A percentile compares a stretch with the other conserved stretches of the same genome.
Evolutionary conservation across 2,888 invertebrate genomes (phyloP).

Genomic region (Axea sp.): DNA sequence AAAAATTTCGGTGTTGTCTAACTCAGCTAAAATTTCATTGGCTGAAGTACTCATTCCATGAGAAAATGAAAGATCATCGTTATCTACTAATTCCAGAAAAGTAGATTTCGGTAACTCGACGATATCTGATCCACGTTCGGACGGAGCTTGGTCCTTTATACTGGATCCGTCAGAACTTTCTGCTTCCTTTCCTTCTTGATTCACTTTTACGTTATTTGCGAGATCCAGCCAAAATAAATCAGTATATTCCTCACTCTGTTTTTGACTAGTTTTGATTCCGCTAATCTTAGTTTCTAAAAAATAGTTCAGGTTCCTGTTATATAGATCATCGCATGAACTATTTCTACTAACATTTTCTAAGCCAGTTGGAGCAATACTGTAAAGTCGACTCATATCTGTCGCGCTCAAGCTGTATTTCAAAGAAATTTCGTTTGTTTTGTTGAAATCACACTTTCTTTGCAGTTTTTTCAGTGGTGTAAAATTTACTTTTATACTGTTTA

Average conservation of each 20-base stretch:
- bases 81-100: conserved; percentile 67
- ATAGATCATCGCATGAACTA: conserved; percentile 2
- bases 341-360: conserved; percentile 25
- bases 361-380: conserved; percentile 72
- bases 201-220: conserved; percentile 4
- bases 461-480: conserved; percentile 64
- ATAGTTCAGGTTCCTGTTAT: too few relatives aligned
- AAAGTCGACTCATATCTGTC: conserved; percentile 70
- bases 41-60: conserved; percentile 71
- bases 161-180: conserved; percentile 1
- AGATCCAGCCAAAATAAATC: conserved; percentile 38
- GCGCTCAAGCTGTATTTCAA: conserved; percentile 72
- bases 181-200: not conserved
- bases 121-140: conserved; percentile 68
- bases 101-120: conserved; percentile 68
- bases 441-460: not conserved
- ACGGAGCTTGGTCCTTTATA: conserved; percentile 25
- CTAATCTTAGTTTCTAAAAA: not conserved
- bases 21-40: conserved; percentile 72
- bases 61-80: conserved; percentile 68
- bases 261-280: not conserved
- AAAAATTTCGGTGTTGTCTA: conserved; percentile 67
- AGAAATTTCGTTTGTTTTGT: conserved; percentile 36
- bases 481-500: conserved; percentile 67
- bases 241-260: not conserved